These are phyloP conservation scores for Meganola albula DNA, from an alignment of 2,888 invertebrate species.

Conservation along the genomic window DNA sequence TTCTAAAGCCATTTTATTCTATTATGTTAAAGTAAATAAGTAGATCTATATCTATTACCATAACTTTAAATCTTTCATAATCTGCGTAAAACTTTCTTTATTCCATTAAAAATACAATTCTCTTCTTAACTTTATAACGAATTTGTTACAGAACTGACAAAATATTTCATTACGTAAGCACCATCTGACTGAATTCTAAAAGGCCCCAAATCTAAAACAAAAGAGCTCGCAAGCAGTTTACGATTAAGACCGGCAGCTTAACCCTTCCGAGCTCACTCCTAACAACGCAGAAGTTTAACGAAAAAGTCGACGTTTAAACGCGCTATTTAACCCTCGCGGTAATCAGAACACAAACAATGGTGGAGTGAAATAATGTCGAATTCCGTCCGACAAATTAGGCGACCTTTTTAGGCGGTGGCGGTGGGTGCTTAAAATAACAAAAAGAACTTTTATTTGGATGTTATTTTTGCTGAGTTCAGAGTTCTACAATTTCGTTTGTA, in stretches of 20 bases:
- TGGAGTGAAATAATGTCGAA: constrained; percentile 67
- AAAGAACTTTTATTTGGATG: constrained; percentile 45
- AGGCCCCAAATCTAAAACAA: constrained; percentile 42
- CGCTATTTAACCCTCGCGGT: constrained; percentile 70
- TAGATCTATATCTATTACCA: too few relatives aligned
- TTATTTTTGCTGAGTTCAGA: constrained; percentile 32
- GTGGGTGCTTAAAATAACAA: constrained; percentile 58
- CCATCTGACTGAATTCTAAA: constrained; percentile 29
- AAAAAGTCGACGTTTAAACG: constrained; percentile 66
- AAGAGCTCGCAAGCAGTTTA: constrained; percentile 58
- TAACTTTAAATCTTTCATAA: too few relatives aligned
- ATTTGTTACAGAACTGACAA: constrained; percentile 19
- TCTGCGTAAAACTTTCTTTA: too few relatives aligned
- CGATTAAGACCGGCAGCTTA: constrained; percentile 57
- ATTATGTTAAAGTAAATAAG: too few relatives aligned
- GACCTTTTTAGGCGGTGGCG: constrained; percentile 57
- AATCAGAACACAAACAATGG: constrained; percentile 74
- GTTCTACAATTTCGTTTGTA: constrained; percentile 24
- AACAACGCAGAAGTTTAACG: constrained; percentile 59
- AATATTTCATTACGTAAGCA: constrained; percentile 28
- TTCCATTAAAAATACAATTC: too few relatives aligned
- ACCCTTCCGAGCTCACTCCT: constrained; percentile 65
- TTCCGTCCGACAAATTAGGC: constrained; percentile 72
- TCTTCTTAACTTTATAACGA: not conserved
- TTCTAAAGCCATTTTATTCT: too few relatives aligned